phyloP scores from a whole-genome alignment of 2,113 vertebrate species.

The Alectura lathami region DNA sequence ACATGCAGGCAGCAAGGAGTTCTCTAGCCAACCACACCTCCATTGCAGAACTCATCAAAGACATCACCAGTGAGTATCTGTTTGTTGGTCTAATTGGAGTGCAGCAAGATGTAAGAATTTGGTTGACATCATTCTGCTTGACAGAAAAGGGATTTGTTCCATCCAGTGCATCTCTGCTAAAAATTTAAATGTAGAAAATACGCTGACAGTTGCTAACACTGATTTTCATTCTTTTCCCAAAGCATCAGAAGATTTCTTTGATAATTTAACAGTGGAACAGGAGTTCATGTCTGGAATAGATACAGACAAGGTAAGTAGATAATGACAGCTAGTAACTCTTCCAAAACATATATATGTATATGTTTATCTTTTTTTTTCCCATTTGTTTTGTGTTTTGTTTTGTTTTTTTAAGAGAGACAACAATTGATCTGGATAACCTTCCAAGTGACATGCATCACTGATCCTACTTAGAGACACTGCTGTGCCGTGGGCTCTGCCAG shows the following conservation, averaged over 20 bases:
- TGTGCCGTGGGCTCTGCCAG: neutral
- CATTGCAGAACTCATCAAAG: constrained; percentile 95
- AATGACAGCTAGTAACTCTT: neutral
- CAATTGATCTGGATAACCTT: neutral
- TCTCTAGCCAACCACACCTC: constrained; percentile 97
- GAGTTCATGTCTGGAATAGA: constrained; percentile 99
- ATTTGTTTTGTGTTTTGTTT: neutral
- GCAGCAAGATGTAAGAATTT: neutral
- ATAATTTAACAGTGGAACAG: constrained; percentile 96
- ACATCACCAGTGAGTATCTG: constrained; percentile 88
- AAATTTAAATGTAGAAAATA: neutral
- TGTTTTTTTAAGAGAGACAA: neutral
- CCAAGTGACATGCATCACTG: neutral
- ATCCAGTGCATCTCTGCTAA: neutral
- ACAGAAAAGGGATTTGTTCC: neutral
- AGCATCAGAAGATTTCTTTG: constrained; percentile 99
- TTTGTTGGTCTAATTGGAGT: fast-evolving
- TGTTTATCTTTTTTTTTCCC: neutral
- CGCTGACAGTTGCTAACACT: neutral
- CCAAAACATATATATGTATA: neutral
- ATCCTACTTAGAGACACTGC: fast-evolving
- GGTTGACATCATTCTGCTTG: neutral
- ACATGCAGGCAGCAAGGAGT: constrained; percentile 96
- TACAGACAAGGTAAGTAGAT: constrained; percentile 91
- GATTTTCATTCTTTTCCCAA: constrained; percentile 32